Conservation (phyloP, 2,888 invertebrate genomes). For the Papilio protenor region DNA sequence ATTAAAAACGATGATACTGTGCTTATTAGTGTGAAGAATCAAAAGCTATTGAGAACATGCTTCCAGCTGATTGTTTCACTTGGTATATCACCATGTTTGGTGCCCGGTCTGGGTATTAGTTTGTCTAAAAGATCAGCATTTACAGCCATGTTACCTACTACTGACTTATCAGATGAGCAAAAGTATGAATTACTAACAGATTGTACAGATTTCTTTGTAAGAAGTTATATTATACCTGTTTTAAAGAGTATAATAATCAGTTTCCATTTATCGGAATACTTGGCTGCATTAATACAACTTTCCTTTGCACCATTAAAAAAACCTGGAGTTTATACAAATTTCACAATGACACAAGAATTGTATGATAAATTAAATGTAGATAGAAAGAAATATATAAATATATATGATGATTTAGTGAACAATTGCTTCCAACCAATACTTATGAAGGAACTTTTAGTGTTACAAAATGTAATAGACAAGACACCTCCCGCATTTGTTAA, state of each 20-base stretch:
- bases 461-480: conserved; percentile 83
- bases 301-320: conserved; percentile 87
- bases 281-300: conserved; percentile 88
- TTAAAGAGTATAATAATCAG: conserved; percentile 84
- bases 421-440: conserved; percentile 85
- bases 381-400: conserved; percentile 75
- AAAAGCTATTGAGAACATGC: conserved; percentile 85
- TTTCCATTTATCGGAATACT: conserved; percentile 84
- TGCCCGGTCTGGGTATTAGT: conserved; percentile 86
- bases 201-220: conserved; percentile 78
- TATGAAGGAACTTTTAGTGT: conserved; percentile 88
- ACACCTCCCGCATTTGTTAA: conserved; percentile 86
- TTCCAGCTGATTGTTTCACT: conserved; percentile 86
- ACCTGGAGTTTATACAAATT: conserved; percentile 73
- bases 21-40: conserved; percentile 87
- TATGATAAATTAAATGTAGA: conserved; percentile 80
- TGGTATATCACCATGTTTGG: conserved; percentile 87
- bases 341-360: conserved; percentile 84
- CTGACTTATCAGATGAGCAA: conserved; percentile 74
- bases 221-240: conserved; percentile 77
- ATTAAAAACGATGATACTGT: conserved; percentile 64
- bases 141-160: conserved; percentile 60
- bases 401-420: conserved; percentile 80
- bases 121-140: conserved; percentile 72
- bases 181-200: conserved; percentile 79